These are phyloP conservation scores for Phrixothrix hirtus DNA, from an alignment of 2,888 invertebrate species.

Conservation along the genomic window DNA sequence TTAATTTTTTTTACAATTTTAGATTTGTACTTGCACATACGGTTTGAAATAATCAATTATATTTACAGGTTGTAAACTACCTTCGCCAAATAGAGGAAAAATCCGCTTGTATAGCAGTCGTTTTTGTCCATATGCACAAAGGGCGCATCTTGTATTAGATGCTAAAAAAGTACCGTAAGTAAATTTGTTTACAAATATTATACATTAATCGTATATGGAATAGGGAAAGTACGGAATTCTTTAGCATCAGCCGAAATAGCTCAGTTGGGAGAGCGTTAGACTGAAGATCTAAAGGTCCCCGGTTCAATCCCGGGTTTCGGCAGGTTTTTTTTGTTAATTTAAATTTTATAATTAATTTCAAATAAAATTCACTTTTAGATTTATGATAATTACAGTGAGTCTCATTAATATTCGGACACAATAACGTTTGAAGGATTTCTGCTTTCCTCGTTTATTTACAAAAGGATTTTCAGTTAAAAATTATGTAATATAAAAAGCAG, in stretches of 20 bases:
- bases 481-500: too few species aligned
- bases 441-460: too few species aligned
- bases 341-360: too few species aligned
- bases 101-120: constrained; percentile 80
- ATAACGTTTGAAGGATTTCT: too few species aligned
- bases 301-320: constrained; percentile 77
- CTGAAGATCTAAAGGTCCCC: constrained; percentile 76
- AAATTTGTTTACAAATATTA: constrained; percentile 8
- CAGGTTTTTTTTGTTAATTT: too few species aligned
- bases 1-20: not conserved
- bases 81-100: constrained; percentile 63
- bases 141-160: constrained; percentile 73
- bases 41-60: constrained; percentile 1
- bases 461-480: too few species aligned
- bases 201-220: not conserved
- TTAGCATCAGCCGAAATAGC: constrained; percentile 78
- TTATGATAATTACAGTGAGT: too few species aligned
- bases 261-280: constrained; percentile 82
- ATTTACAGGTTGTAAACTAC: constrained; percentile 65
- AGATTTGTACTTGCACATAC: not conserved
- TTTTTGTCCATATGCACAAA: constrained; percentile 82
- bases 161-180: constrained; percentile 74
- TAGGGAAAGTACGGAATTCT: too few species aligned
- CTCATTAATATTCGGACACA: too few species aligned
- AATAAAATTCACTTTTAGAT: not conserved